These are phyloP conservation scores for Silurus asotus DNA, from an alignment of 2,113 vertebrate species.

Conservation along the genomic window DNA sequence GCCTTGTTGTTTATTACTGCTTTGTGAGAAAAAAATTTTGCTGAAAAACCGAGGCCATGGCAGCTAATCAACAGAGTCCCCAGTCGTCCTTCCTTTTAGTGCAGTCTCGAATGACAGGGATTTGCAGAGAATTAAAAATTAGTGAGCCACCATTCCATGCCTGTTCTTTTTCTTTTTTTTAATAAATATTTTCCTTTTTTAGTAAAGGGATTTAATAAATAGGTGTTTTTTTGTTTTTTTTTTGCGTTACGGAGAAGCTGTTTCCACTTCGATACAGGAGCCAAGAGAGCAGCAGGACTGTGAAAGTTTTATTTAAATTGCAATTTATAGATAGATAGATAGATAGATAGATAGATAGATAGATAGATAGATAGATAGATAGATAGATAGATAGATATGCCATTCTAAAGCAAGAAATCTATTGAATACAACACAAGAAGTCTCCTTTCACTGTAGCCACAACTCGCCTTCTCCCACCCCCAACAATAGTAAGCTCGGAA, in stretches of 20 bases:
- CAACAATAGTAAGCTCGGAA: too few relatives aligned
- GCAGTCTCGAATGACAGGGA: slow-evolving; percentile 17
- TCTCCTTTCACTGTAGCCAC: too few relatives aligned
- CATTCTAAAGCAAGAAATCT: too few relatives aligned
- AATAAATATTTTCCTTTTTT: background rate
- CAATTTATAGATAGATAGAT: background rate
- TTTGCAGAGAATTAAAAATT: slow-evolving; percentile 43
- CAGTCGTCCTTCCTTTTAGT: background rate
- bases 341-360: too few relatives aligned
- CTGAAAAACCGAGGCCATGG: slow-evolving; percentile 9
- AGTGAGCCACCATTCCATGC: slow-evolving; percentile 68
- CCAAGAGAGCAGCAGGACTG: slow-evolving; percentile 24
- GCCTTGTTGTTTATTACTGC: slow-evolving; percentile 20
- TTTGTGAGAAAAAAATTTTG: slow-evolving; percentile 13
- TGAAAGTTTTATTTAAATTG: background rate
- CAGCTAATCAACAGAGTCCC: slow-evolving; percentile 10
- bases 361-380: too few relatives aligned
- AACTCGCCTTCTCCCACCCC: too few relatives aligned
- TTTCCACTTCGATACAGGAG: slow-evolving; percentile 62
- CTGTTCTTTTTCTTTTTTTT: slow-evolving; percentile 44
- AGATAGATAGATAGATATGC: too few relatives aligned
- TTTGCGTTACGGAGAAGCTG: slow-evolving; percentile 50
- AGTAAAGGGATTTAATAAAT: slow-evolving; percentile 56
- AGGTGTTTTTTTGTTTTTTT: slow-evolving; percentile 44
- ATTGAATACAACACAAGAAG: too few relatives aligned